phyloP scores from a whole-genome alignment of 2,797 vertebrate genomes.

The Agapornis canus region DNA sequence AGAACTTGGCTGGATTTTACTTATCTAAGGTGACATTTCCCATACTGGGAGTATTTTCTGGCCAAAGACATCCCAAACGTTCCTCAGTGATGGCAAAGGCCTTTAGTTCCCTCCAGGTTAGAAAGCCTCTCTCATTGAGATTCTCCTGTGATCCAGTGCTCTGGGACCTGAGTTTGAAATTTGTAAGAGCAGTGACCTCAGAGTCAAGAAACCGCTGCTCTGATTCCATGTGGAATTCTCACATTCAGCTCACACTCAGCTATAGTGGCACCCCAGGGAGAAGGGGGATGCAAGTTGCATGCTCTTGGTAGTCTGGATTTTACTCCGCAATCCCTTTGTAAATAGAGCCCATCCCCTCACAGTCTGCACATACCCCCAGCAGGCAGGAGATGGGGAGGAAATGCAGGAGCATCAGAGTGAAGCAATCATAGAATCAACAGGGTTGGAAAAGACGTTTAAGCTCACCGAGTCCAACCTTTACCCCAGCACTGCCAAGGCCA shows the following conservation, averaged over 20 bases:
- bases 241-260: not conserved
- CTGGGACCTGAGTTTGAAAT: not conserved
- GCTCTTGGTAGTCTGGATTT: not conserved
- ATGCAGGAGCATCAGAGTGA: rapidly evolving
- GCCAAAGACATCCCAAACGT: not conserved
- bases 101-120: not conserved
- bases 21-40: not conserved
- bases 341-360: not conserved
- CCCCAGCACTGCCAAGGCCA: not conserved
- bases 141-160: not conserved
- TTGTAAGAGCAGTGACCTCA: not conserved
- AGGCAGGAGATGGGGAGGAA: not conserved
- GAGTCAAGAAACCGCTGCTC: not conserved
- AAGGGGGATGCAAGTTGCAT: not conserved
- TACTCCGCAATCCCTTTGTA: not conserved
- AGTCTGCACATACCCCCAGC: rapidly evolving
- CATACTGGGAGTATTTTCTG: not conserved
- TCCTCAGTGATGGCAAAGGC: not conserved
- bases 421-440: not conserved
- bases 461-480: not conserved
- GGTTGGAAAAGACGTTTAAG: not conserved
- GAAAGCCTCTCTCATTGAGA: not conserved
- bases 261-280: rapidly evolving
- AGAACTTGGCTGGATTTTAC: not conserved
- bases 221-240: not conserved